These are phyloP conservation scores for Hippoglossus stenolepis DNA, from an alignment of 2,113 vertebrate species.

Conservation along the genomic window DNA sequence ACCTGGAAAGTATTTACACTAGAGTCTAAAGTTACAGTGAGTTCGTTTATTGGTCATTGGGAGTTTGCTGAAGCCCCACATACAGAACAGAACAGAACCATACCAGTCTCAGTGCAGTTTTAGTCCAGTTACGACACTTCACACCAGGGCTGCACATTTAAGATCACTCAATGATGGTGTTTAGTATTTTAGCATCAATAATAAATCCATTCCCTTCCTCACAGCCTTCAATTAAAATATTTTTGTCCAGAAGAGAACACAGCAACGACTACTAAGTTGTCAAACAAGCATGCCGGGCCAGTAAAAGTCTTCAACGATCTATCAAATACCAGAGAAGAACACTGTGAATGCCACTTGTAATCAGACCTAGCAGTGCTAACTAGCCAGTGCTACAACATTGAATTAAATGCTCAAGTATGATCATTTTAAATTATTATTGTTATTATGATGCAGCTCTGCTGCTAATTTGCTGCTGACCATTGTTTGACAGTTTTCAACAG, in stretches of 20 bases:
- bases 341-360: too few species aligned
- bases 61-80: constrained; percentile 14
- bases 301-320: too few species aligned
- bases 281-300: too few species aligned
- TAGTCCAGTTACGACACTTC: constrained; percentile 36
- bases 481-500: not conserved
- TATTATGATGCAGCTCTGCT: not conserved
- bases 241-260: too few species aligned
- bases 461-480: not conserved
- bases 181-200: not conserved
- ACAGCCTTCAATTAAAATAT: not conserved
- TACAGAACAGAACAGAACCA: constrained; percentile 22
- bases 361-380: too few species aligned
- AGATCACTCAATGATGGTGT: not conserved
- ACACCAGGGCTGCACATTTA: constrained; percentile 13
- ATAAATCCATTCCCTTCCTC: too few species aligned
- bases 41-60: constrained; percentile 10
- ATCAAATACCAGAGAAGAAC: too few species aligned
- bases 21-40: constrained; percentile 6
- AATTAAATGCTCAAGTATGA: too few species aligned
- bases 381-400: too few species aligned
- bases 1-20: not conserved
- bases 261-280: too few species aligned
- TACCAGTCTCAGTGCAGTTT: constrained; percentile 45
- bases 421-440: not conserved